Base-by-base conservation (phyloP, 2,113 vertebrate species). In the Burhinus oedicnemus region DNA sequence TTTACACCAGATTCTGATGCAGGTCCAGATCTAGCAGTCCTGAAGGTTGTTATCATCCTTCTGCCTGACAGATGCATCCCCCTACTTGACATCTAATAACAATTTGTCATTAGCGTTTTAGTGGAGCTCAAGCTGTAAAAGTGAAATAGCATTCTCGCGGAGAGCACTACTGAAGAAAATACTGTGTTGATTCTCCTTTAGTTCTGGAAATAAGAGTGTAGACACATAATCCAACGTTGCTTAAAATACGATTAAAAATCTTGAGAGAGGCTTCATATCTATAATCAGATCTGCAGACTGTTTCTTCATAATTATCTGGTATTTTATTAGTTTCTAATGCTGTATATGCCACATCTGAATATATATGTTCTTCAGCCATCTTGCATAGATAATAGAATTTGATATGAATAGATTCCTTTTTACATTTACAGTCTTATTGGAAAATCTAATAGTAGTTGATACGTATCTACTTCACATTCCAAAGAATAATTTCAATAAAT, bases 211-310 rank as follows among this genome's bases (percentile, higher is more conserved):
- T 87, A 81, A 79, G 64, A 64, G 26, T 29, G 49, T 52, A 78
- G 83, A 55, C 10, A 38, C 14, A 15, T 80, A 78, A 88, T 66
- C 47, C 44, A 89, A 12, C 4, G 9, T 54, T 66, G 49, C 66
- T 94, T 72, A 87, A 94, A 95, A 72, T 84, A 92, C 90, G 12
- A 60, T 71, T 57, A 51, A 89, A 94, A 85, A 40, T 27, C 49
- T 80, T 61, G 72, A 89, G 87, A 92, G 38, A 78, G 30, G n/a
- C 62, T 91, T 94, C 45, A 20, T 92, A 87, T 95, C 87, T 96
- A 23, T 95, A 92, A 93, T 91, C 81, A 68, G 70, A 89, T 82
- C 89, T 74, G 47, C 71, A 85, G 91, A 51, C 42, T 66, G 27
- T 80, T 95, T 85, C 81, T 95, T 91, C 34, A 12, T 92, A 87